Conservation (phyloP, 2,888 invertebrate genomes). For the Mechanitis mazaeus region DNA sequence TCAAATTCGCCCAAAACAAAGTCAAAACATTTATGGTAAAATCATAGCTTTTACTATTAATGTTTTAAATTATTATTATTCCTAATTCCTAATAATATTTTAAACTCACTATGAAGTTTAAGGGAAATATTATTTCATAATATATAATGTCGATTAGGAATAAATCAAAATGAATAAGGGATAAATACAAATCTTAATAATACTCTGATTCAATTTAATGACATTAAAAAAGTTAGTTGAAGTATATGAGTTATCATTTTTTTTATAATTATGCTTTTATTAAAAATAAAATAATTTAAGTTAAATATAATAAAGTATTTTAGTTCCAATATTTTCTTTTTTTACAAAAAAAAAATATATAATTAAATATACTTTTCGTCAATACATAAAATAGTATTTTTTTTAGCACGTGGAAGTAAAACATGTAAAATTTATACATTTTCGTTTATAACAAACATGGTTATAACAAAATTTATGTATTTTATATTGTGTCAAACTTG, state of each 20-base stretch:
- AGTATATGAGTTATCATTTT: conserved; percentile 79
- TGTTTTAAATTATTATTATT: no score
- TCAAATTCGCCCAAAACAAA: neutral
- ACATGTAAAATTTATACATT: no score
- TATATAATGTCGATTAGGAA: conserved; percentile 69
- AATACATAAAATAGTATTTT: no score
- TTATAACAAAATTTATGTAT: neutral
- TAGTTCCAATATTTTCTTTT: no score
- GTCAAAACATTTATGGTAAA: neutral
- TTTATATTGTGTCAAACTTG: conserved; percentile 3
- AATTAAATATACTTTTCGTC: no score
- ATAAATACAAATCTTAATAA: conserved; percentile 70
- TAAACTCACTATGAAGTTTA: conserved; percentile 38
- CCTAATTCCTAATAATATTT: neutral
- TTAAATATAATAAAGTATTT: no score
- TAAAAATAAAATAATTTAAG: no score
- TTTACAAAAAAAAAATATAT: no score
- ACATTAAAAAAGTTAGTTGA: conserved; percentile 68
- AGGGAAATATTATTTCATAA: conserved; percentile 67
- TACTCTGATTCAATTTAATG: conserved; percentile 79
- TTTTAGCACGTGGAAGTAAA: no score
- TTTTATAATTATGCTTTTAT: no score
- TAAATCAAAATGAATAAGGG: conserved; percentile 72
- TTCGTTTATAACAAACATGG: neutral
- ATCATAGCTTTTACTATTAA: neutral